These are phyloP conservation scores for Leuciscus waleckii DNA, from an alignment of 2,797 vertebrate species.

Conservation along the genomic window DNA sequence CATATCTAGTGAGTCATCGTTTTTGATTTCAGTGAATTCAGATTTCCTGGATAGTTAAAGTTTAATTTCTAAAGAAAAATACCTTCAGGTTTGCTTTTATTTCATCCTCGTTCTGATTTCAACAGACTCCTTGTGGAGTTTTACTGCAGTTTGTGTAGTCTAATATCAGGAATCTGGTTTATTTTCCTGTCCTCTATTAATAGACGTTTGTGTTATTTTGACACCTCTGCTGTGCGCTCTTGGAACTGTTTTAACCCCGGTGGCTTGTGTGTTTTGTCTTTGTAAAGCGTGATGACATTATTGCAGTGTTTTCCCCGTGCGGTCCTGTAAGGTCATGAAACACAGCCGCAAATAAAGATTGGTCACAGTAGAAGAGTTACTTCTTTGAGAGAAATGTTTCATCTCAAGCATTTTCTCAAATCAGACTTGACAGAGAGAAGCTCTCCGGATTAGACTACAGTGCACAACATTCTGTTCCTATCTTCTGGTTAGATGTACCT, in stretches of 20 bases:
- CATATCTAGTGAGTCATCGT: background rate
- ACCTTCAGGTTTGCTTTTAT: background rate
- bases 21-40: background rate
- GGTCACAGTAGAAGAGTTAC: conserved; percentile 8
- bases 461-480: background rate
- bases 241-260: conserved; percentile 18
- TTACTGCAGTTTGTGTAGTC: background rate
- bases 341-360: background rate
- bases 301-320: background rate
- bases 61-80: background rate
- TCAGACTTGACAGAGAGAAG: background rate
- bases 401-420: conserved; percentile 8
- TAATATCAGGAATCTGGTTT: background rate
- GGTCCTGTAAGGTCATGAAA: conserved; percentile 24
- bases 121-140: background rate
- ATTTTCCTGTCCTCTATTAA: background rate
- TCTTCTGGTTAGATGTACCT: background rate
- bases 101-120: background rate
- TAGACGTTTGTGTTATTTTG: conserved; percentile 19
- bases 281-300: conserved; percentile 8
- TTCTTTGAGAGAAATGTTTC: conserved; percentile 9
- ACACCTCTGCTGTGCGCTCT: conserved; percentile 16
- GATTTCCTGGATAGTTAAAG: background rate
- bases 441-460: background rate
- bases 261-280: conserved; percentile 43